Conservation (phyloP, 2,797 vertebrate species). For the Meda fulgida region DNA sequence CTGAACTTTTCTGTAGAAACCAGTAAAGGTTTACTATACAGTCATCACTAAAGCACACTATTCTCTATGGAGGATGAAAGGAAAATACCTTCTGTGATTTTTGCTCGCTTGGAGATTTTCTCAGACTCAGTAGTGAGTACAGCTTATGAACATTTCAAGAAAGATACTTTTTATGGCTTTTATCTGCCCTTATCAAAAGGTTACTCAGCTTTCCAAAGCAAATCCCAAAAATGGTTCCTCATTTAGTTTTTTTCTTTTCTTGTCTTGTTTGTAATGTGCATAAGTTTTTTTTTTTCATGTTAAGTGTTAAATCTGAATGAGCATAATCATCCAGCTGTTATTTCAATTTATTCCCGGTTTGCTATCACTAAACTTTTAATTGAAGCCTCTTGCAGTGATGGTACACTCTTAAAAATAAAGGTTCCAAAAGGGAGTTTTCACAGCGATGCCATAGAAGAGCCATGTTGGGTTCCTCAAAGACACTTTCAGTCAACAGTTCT, state of each 20-base stretch:
- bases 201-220: background rate
- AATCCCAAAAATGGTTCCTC: background rate
- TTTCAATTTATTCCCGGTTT: background rate
- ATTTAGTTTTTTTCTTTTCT: background rate
- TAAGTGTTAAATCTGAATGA: background rate
- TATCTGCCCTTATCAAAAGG: background rate
- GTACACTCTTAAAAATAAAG: background rate
- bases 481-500: background rate
- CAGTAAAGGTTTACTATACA: background rate
- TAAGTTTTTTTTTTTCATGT: background rate
- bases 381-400: background rate
- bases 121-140: background rate
- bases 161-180: constrained; percentile 9
- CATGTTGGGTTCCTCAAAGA: background rate
- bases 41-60: background rate
- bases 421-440: background rate
- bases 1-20: constrained; percentile 36
- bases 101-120: constrained; percentile 9
- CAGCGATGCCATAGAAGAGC: background rate
- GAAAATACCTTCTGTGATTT: background rate
- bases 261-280: background rate
- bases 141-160: background rate
- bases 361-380: background rate
- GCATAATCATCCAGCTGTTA: background rate
- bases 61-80: background rate